Evolutionary conservation across 2,888 invertebrate genomes (phyloP).

Genomic region (Plutella xylostella): DNA sequence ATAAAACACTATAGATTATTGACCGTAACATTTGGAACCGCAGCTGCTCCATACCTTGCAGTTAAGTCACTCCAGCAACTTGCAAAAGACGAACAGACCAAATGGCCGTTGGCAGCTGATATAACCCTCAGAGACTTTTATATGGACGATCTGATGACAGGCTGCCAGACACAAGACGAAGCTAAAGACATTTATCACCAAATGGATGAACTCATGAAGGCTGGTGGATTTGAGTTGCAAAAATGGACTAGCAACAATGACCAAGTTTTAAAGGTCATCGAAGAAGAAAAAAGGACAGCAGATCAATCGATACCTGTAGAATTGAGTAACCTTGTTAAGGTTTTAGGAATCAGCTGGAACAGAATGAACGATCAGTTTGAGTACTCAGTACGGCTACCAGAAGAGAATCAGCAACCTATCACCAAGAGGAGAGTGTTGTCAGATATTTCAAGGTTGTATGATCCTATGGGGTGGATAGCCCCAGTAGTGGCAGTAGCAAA

Average conservation of each 20-base stretch:
- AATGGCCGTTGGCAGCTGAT: neutral
- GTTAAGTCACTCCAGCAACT: constrained; percentile 10
- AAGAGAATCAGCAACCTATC: neutral
- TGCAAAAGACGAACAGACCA: neutral
- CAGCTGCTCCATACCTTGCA: constrained; percentile 16
- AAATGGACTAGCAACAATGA: constrained; percentile 13
- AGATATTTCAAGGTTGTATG: constrained; percentile 15
- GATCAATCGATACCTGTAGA: neutral
- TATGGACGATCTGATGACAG: constrained; percentile 5
- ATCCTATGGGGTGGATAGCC: constrained; percentile 17
- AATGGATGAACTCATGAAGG: neutral
- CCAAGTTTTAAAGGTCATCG: too few species aligned
- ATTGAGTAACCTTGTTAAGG: neutral
- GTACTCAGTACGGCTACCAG: neutral
- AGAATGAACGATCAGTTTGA: neutral
- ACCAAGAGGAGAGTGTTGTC: constrained; percentile 16
- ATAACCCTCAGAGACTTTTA: constrained; percentile 1
- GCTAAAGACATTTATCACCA: neutral
- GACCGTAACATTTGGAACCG: constrained; percentile 15
- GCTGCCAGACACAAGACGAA: neutral
- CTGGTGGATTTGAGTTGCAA: constrained; percentile 5
- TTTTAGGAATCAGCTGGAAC: constrained; percentile 5
- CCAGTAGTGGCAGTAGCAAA: constrained; percentile 16
- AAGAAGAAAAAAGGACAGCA: neutral
- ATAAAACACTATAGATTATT: constrained; percentile 9